Evolutionary conservation across 1,140 invertebrate species (phyloP).

Genomic region (Archegozetes longisetosus): DNA sequence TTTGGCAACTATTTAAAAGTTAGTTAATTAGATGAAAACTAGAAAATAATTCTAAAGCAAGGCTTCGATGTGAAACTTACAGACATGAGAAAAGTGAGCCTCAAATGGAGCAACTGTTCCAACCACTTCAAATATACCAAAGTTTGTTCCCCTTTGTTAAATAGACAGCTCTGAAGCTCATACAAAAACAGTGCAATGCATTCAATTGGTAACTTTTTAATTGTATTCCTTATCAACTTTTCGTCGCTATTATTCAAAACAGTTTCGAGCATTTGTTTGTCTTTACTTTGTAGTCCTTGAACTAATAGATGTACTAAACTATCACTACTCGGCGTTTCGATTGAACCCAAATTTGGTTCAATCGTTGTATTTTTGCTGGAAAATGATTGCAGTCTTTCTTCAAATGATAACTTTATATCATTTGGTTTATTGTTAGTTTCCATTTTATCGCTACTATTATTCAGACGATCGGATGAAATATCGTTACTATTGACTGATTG

Average conservation of each 20-base stretch:
- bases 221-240: constrained; percentile 4
- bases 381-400: neutral
- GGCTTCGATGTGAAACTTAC: neutral
- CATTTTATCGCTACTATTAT: neutral
- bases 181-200: constrained; percentile 1
- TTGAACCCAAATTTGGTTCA: neutral
- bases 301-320: constrained; percentile 16
- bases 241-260: constrained; percentile 12
- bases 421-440: neutral
- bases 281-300: constrained; percentile 14
- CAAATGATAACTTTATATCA: neutral
- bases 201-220: constrained; percentile 8
- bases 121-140: constrained; percentile 10
- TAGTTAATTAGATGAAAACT: neutral
- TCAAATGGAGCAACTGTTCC: neutral
- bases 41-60: neutral
- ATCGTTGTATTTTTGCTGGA: too few species aligned
- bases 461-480: neutral
- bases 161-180: constrained; percentile 2
- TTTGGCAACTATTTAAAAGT: neutral
- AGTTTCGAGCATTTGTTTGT: constrained; percentile 14
- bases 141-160: neutral
- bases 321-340: constrained; percentile 10
- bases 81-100: constrained; percentile 1
- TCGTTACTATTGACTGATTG: neutral